Evolutionary conservation across 2,113 vertebrate genomes (phyloP).

Genomic region (Prochilodus magdalenae): DNA sequence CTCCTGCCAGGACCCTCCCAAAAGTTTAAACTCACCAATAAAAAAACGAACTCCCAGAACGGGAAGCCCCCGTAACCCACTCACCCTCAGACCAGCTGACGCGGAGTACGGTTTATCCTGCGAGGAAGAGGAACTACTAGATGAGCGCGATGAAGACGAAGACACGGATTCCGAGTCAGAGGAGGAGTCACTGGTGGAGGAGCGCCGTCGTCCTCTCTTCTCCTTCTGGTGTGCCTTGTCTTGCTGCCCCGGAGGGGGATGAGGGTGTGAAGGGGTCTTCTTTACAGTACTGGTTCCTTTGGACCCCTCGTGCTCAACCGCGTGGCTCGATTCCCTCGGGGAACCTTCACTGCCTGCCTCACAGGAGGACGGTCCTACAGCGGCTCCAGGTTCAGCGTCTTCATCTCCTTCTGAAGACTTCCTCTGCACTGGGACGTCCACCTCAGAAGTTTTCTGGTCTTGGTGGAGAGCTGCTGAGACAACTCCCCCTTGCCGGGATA

Average conservation of each 20-base stretch:
- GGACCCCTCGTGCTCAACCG: slow-evolving; percentile 47
- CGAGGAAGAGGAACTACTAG: slow-evolving; percentile 71
- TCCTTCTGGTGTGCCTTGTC: slow-evolving; percentile 51
- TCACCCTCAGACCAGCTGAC: slow-evolving; percentile 70
- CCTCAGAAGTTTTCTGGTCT: slow-evolving; percentile 38
- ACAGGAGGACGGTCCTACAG: not conserved
- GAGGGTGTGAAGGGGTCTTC: slow-evolving; percentile 44
- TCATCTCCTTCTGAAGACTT: slow-evolving; percentile 30
- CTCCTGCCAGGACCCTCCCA: no score
- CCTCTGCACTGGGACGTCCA: slow-evolving; percentile 2
- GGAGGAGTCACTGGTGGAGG: slow-evolving; percentile 72
- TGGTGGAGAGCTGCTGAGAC: slow-evolving; percentile 10
- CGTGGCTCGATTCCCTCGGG: slow-evolving; percentile 28
- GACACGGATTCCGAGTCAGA: slow-evolving; percentile 77
- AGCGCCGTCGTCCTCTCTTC: slow-evolving; percentile 57
- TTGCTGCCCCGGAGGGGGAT: slow-evolving; percentile 17
- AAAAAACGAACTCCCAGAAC: no score
- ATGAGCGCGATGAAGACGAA: slow-evolving; percentile 75
- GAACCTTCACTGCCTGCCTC: not conserved
- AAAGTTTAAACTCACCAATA: no score
- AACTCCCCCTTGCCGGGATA: slow-evolving; percentile 38
- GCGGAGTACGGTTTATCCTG: slow-evolving; percentile 64
- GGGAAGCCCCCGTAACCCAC: not conserved
- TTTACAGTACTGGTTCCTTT: slow-evolving; percentile 55
- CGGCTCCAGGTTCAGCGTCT: not conserved